Conservation (phyloP, 1,140 invertebrate species). For the Cydia strobilella region DNA sequence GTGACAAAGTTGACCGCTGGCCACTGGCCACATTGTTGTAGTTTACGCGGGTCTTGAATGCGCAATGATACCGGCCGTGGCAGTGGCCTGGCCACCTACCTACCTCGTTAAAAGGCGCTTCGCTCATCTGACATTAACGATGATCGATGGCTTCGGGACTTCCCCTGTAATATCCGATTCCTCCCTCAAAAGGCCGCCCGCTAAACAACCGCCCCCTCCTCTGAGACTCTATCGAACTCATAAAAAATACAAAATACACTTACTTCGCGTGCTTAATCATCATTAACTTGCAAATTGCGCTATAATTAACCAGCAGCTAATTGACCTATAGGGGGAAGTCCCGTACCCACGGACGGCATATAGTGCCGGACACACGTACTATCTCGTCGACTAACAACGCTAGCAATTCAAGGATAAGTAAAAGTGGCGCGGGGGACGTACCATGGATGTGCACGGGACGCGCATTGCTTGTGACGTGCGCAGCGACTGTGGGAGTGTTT, state of each 20-base stretch:
- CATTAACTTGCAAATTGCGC: constrained; percentile 23
- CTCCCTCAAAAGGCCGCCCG: constrained; percentile 36
- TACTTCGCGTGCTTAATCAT: constrained; percentile 31
- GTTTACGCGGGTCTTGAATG: neutral
- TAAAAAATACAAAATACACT: constrained; percentile 33
- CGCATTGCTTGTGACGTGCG: no score
- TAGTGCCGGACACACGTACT: no score
- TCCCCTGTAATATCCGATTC: constrained; percentile 60
- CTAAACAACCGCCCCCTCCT: constrained; percentile 39
- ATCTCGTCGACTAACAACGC: no score
- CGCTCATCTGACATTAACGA: constrained; percentile 60
- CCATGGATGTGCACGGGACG: no score
- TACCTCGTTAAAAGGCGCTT: constrained; percentile 59
- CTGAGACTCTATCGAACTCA: constrained; percentile 31
- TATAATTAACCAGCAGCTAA: constrained; percentile 11
- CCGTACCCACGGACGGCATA: no score
- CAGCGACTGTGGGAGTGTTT: no score
- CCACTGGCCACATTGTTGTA: constrained; percentile 6
- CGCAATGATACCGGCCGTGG: constrained; percentile 20
- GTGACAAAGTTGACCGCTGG: neutral
- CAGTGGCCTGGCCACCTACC: constrained; percentile 40
- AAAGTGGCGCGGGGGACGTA: no score
- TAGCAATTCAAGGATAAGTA: no score
- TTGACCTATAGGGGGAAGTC: no score
- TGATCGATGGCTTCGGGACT: constrained; percentile 58